Evolutionary conservation across 2,888 invertebrate genomes (phyloP).

Genomic region (Drosophila melanocephala): DNA sequence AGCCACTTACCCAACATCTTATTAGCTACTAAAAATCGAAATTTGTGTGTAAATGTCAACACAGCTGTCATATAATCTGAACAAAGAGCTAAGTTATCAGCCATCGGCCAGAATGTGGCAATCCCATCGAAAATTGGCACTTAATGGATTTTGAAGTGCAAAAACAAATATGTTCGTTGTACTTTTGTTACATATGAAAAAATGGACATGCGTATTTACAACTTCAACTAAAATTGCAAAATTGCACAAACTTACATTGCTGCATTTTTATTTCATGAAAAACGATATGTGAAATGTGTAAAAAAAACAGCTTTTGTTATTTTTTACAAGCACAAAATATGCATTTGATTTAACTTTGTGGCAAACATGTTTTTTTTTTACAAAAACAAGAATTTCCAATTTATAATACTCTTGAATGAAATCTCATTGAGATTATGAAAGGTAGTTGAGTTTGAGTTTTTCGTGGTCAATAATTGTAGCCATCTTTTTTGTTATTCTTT

Average conservation of each 20-base stretch:
- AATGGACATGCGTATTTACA: neutral
- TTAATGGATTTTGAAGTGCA: constrained; percentile 49
- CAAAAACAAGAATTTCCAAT: neutral
- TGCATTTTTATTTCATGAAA: neutral
- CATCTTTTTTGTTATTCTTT: neutral
- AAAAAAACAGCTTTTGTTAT: constrained; percentile 7
- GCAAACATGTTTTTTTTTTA: neutral
- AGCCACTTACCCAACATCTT: constrained; percentile 18
- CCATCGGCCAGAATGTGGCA: neutral
- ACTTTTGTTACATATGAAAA: constrained; percentile 1
- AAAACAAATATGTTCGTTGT: neutral
- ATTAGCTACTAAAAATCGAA: constrained; percentile 31
- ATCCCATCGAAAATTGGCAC: constrained; percentile 1
- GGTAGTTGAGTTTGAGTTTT: neutral
- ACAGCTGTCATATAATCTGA: constrained; percentile 18
- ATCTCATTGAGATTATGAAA: neutral
- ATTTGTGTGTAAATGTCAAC: constrained; percentile 32
- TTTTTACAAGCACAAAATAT: neutral
- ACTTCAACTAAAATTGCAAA: constrained; percentile 4
- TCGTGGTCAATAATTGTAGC: too few relatives aligned
- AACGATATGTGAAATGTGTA: neutral
- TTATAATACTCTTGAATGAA: neutral
- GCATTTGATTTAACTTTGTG: constrained; percentile 29
- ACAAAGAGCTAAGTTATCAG: constrained; percentile 6
- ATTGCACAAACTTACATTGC: neutral